A percentile compares a stretch with the other conserved stretches of the same genome.
phyloP scores from a whole-genome alignment of 2,113 vertebrate genomes.

The Malurus melanocephalus region DNA sequence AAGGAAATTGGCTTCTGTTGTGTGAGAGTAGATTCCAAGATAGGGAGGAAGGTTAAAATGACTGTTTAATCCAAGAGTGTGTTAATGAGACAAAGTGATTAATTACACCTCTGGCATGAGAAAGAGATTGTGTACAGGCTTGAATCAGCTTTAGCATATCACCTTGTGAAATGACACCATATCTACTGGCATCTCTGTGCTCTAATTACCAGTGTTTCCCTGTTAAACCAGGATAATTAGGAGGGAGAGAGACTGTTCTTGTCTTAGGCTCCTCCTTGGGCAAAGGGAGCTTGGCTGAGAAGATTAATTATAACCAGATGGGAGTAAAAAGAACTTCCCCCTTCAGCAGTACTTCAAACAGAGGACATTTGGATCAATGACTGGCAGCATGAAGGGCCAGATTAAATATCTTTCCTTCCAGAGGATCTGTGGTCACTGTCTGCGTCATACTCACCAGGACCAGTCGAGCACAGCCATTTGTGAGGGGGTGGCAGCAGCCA shows the following conservation, averaged over 20 bases:
- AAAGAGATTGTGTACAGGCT: constrained; percentile 21
- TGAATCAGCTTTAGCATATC: constrained; percentile 15
- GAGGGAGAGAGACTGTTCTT: background rate
- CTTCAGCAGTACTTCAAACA: background rate
- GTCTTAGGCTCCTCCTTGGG: background rate
- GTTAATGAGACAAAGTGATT: constrained; percentile 34
- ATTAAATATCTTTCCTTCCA: background rate
- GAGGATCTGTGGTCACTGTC: background rate
- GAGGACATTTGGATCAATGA: background rate
- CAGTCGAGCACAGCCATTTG: background rate
- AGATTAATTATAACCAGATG: background rate
- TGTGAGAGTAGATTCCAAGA: background rate
- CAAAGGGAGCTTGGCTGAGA: background rate
- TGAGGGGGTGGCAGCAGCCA: background rate
- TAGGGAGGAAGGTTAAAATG: constrained; percentile 19
- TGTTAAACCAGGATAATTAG: constrained; percentile 11
- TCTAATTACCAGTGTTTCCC: background rate
- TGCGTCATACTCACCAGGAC: accelerated
- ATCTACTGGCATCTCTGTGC: background rate
- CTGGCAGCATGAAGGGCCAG: background rate
- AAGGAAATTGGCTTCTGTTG: constrained; percentile 31
- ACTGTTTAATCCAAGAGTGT: constrained; percentile 32
- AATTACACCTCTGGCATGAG: constrained; percentile 29
- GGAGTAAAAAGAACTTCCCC: background rate
- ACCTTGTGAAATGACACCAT: background rate